phyloP scores from a whole-genome alignment of 2,797 vertebrate species.

The Eulemur rubriventer region DNA sequence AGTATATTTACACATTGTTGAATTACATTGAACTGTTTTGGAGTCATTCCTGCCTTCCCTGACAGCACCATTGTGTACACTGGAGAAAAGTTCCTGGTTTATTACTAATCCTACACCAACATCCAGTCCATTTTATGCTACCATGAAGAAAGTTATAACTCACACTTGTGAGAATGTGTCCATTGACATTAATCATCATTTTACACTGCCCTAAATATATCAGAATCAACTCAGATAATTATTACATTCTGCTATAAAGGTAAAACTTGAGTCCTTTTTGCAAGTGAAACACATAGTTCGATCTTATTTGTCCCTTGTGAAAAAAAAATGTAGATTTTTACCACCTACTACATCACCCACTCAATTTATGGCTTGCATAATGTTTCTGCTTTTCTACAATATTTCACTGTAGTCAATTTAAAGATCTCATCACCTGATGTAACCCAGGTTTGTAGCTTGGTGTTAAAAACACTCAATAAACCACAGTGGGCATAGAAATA shows the following conservation, averaged over 20 bases:
- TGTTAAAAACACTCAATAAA: slow-evolving; percentile 62
- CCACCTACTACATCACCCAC: slow-evolving; percentile 63
- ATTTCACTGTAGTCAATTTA: slow-evolving; percentile 71
- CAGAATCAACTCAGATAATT: slow-evolving; percentile 68
- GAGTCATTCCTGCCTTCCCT: neutral
- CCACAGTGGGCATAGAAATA: neutral
- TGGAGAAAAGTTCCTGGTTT: slow-evolving; percentile 64
- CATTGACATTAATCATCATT: slow-evolving; percentile 57
- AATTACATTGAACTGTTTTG: slow-evolving; percentile 52
- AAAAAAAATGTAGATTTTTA: slow-evolving; percentile 81
- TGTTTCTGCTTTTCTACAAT: slow-evolving; percentile 70
- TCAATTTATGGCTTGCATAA: slow-evolving; percentile 77
- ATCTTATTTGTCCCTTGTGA: slow-evolving; percentile 78
- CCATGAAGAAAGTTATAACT: slow-evolving; percentile 35
- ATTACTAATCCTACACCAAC: slow-evolving; percentile 50
- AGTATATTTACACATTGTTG: slow-evolving; percentile 29
- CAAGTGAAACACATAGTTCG: slow-evolving; percentile 67
- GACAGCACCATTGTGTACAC: slow-evolving; percentile 46
- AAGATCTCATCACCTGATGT: slow-evolving; percentile 51
- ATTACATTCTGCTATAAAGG: slow-evolving; percentile 52
- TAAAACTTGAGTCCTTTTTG: slow-evolving; percentile 68
- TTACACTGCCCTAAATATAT: slow-evolving; percentile 74
- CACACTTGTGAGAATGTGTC: slow-evolving; percentile 54
- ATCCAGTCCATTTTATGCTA: slow-evolving; percentile 48
- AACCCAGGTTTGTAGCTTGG: slow-evolving; percentile 11